These are phyloP conservation scores for Thamnaconus septentrionalis DNA, from an alignment of 2,113 vertebrate species.

Conservation along the genomic window DNA sequence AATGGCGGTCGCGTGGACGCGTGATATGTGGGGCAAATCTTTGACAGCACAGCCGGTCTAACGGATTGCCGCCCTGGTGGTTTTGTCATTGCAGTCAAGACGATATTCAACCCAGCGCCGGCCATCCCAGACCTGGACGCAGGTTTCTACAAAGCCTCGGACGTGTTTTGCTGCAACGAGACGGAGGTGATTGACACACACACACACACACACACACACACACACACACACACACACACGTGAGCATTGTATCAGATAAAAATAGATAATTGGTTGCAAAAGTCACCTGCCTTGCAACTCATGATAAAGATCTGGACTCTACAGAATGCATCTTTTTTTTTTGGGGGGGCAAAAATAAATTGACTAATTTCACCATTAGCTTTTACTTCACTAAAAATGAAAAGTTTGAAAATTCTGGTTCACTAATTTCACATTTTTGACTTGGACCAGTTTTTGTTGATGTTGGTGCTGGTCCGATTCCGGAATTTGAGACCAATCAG, in stretches of 20 bases:
- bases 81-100: slow-evolving; percentile 83
- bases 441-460: too few species aligned
- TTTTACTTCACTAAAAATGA: too few species aligned
- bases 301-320: too few species aligned
- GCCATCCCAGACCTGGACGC: slow-evolving; percentile 85
- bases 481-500: too few species aligned
- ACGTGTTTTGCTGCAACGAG: slow-evolving; percentile 98
- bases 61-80: background rate
- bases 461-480: too few species aligned
- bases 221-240: background rate
- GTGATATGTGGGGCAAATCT: slow-evolving; percentile 6
- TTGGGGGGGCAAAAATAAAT: too few species aligned
- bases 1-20: background rate
- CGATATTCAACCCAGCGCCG: slow-evolving; percentile 95
- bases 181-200: slow-evolving; percentile 83
- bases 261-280: background rate
- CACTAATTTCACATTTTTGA: too few species aligned
- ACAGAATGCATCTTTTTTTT: too few species aligned
- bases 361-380: too few species aligned
- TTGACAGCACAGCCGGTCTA: slow-evolving; percentile 7
- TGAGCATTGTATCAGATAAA: too few species aligned
- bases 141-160: slow-evolving; percentile 85
- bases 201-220: slow-evolving; percentile 22
- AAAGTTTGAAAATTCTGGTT: too few species aligned
- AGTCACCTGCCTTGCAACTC: too few species aligned